phyloP scores from a whole-genome alignment of 1,140 invertebrate genomes.

The Hormaphis cornu region DNA sequence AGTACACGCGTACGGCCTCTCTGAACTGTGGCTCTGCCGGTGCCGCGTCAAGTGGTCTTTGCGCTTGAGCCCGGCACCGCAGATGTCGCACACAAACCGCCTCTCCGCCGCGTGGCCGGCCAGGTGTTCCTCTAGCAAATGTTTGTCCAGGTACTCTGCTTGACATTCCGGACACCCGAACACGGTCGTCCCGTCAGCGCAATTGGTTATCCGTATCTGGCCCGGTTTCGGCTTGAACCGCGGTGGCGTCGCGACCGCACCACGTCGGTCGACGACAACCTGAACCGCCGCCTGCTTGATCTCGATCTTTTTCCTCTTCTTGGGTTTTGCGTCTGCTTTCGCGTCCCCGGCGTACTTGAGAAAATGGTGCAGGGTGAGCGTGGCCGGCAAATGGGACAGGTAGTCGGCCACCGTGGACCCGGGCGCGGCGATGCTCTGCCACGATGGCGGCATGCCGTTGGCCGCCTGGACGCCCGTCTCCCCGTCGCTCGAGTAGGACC shows the following conservation, averaged over 20 bases:
- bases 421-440: constrained; percentile 62
- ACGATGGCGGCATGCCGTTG: constrained; percentile 39
- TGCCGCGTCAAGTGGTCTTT: constrained; percentile 48
- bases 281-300: constrained; percentile 48
- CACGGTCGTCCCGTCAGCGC: constrained; percentile 68
- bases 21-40: constrained; percentile 48
- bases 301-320: constrained; percentile 40
- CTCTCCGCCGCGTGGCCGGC: constrained; percentile 48
- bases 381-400: constrained; percentile 63
- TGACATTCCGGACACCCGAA: constrained; percentile 80
- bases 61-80: constrained; percentile 46
- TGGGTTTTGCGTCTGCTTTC: constrained; percentile 31
- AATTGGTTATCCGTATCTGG: constrained; percentile 70
- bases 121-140: constrained; percentile 69
- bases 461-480: neutral
- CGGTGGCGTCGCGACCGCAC: constrained; percentile 52
- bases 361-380: constrained; percentile 69
- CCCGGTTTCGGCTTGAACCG: constrained; percentile 70
- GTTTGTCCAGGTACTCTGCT: constrained; percentile 72
- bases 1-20: constrained; percentile 47
- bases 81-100: constrained; percentile 46
- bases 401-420: constrained; percentile 74
- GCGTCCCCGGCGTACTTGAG: constrained; percentile 63
- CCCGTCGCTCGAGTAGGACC: neutral
- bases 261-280: constrained; percentile 68